A percentile compares a stretch with the other conserved stretches of the same genome.
phyloP scores from a whole-genome alignment of 2,888 invertebrate species.

The Drosophila picticornis region DNA sequence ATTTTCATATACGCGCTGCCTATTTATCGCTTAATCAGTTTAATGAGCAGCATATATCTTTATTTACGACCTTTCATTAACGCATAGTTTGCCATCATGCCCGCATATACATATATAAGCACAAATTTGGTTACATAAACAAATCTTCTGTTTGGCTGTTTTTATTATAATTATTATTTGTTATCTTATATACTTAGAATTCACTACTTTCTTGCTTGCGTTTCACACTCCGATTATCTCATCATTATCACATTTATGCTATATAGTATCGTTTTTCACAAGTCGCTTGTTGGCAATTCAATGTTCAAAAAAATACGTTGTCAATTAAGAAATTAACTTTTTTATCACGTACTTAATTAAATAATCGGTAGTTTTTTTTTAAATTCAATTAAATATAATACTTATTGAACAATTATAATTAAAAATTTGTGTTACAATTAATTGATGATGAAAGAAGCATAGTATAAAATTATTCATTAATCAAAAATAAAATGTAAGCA shows the following conservation, averaged over 20 bases:
- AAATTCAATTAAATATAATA: constrained; percentile 53
- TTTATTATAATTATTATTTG: not conserved
- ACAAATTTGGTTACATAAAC: constrained; percentile 37
- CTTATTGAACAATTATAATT: not conserved
- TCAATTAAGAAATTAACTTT: constrained; percentile 54
- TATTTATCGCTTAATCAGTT: constrained; percentile 71
- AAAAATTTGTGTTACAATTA: not conserved
- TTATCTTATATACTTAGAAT: not conserved
- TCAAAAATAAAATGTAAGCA: not conserved
- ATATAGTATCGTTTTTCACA: constrained; percentile 5
- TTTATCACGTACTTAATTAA: constrained; percentile 36
- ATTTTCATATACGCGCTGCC: constrained; percentile 17
- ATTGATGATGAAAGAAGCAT: not conserved
- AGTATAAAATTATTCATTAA: not conserved
- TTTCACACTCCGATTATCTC: constrained; percentile 5
- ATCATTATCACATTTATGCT: constrained; percentile 11
- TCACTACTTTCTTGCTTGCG: not conserved
- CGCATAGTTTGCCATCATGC: constrained; percentile 32
- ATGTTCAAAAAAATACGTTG: constrained; percentile 1
- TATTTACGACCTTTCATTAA: constrained; percentile 54
- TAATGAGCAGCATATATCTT: constrained; percentile 46
- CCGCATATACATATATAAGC: constrained; percentile 7
- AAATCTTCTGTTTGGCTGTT: constrained; percentile 14
- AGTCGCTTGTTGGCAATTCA: constrained; percentile 17
- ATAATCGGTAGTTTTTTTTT: constrained; percentile 39